Percentiles rank a stretch among this genome's conserved stretches.
Evolutionary conservation across 2,797 vertebrate species (phyloP).

Genomic region (Siniperca obscura): DNA sequence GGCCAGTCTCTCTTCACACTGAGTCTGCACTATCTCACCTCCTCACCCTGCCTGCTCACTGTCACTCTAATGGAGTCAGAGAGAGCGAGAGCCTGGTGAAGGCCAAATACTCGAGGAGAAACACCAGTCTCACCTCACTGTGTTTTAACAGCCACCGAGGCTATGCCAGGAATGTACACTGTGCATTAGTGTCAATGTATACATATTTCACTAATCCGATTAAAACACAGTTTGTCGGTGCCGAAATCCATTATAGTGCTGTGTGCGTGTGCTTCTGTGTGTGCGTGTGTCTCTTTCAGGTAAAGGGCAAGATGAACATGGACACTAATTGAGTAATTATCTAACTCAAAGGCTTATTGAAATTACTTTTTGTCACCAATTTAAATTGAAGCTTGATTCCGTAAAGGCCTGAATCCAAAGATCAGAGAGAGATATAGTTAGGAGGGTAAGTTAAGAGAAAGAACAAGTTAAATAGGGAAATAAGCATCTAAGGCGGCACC

Average conservation of each 20-base stretch:
- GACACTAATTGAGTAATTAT: slow-evolving; percentile 5
- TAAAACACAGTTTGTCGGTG: slow-evolving; percentile 63
- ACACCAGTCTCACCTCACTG: slow-evolving; percentile 81
- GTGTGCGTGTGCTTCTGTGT: slow-evolving; percentile 4
- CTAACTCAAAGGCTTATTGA: background rate
- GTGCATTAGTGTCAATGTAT: slow-evolving; percentile 82
- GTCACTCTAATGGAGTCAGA: slow-evolving; percentile 87
- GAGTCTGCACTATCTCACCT: slow-evolving; percentile 84
- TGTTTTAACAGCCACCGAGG: slow-evolving; percentile 79
- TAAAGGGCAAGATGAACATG: slow-evolving; percentile 13
- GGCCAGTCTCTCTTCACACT: slow-evolving; percentile 65
- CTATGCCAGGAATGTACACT: slow-evolving; percentile 84
- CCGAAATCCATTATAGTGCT: slow-evolving; percentile 59
- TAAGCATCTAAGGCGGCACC: slow-evolving; percentile 29
- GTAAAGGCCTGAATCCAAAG: background rate
- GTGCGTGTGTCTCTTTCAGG: slow-evolving; percentile 33
- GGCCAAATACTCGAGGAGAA: slow-evolving; percentile 72
- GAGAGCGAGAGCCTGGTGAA: slow-evolving; percentile 63
- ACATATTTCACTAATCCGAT: slow-evolving; percentile 79
- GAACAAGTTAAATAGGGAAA: slow-evolving; percentile 26
- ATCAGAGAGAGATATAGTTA: background rate
- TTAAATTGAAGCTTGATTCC: background rate
- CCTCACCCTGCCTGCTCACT: slow-evolving; percentile 85
- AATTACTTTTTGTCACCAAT: background rate
- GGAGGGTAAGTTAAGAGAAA: background rate